phyloP scores from a whole-genome alignment of 2,888 invertebrate species.

The Elysia crispata region DNA sequence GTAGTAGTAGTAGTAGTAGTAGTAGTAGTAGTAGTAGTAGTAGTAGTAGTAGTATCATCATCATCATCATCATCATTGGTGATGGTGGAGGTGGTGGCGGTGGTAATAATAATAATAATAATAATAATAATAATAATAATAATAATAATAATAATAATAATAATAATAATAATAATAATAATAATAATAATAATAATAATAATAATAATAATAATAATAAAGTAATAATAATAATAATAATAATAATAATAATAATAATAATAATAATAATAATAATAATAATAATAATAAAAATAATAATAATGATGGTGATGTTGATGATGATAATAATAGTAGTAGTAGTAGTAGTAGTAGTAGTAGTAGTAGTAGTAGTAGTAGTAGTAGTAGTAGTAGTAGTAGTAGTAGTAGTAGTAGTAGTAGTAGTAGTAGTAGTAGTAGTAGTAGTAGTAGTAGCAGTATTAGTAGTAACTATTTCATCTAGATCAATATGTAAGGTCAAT shows the following conservation, averaged over 20 bases:
- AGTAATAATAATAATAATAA: background rate
- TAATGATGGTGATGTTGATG: background rate
- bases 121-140: background rate
- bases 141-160: background rate
- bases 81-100: background rate
- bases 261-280: background rate
- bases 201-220: background rate
- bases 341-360: constrained; percentile 1
- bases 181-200: background rate
- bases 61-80: too few species aligned
- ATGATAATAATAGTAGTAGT: background rate
- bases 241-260: background rate
- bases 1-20: constrained; percentile 3
- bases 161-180: background rate
- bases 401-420: too few species aligned
- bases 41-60: background rate
- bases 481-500: too few species aligned
- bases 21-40: constrained; percentile 3
- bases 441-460: too few species aligned
- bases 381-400: background rate
- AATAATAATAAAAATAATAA: background rate
- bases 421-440: too few species aligned
- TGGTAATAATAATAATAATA: background rate
- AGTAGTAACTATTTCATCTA: too few species aligned
- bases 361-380: background rate